Evolutionary conservation across 2,888 invertebrate species (phyloP).

Genomic region (Euplagia quadripunctaria): DNA sequence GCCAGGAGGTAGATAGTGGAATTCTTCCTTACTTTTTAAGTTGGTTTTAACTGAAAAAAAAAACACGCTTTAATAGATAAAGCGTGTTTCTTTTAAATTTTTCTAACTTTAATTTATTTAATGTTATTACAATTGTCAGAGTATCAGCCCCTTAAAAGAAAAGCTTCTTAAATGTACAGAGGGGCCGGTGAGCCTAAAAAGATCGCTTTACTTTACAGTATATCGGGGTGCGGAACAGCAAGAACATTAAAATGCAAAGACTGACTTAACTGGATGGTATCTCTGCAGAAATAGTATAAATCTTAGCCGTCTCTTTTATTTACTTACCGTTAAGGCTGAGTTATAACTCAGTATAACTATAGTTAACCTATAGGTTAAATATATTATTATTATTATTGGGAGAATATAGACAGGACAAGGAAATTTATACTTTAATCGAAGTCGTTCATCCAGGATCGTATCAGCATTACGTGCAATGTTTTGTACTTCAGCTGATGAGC

Average conservation of each 20-base stretch:
- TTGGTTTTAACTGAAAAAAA: no score
- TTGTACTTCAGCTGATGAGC: background rate
- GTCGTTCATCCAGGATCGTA: no score
- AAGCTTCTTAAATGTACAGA: conserved; percentile 11
- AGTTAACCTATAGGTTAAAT: no score
- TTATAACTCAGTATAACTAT: no score
- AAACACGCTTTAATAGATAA: no score
- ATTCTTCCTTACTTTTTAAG: no score
- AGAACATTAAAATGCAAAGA: conserved; percentile 65
- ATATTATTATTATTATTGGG: background rate
- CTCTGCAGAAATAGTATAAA: conserved; percentile 39
- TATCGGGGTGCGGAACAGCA: conserved; percentile 47
- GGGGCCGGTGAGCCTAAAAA: conserved; percentile 34
- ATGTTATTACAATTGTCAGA: background rate
- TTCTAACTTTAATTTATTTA: no score
- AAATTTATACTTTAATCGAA: background rate
- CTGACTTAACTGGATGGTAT: conserved; percentile 58
- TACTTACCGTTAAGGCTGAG: conserved; percentile 19
- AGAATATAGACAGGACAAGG: background rate
- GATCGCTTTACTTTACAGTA: conserved; percentile 50
- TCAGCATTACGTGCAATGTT: background rate
- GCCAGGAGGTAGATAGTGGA: no score
- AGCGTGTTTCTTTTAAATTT: no score
- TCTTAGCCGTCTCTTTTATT: conserved; percentile 38
- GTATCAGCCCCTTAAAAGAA: background rate